Evolutionary conservation across 2,888 invertebrate species (phyloP).

Genomic region (Syrphus vitripennis): DNA sequence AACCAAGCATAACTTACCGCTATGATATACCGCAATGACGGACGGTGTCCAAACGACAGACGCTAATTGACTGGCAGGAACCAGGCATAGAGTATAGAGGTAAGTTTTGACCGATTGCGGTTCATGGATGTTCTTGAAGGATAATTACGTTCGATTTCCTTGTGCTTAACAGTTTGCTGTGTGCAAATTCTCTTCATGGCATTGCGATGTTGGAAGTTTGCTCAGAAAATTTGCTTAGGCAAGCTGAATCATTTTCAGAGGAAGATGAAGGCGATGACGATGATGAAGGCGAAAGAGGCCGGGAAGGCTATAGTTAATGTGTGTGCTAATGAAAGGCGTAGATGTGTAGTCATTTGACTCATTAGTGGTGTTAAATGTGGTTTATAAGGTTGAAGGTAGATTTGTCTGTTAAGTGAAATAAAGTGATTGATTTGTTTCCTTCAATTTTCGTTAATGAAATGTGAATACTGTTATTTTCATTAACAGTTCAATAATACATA

Average conservation of each 20-base stretch:
- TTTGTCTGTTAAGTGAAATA: not conserved
- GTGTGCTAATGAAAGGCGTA: constrained; percentile 15
- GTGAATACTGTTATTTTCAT: not conserved
- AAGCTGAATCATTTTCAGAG: constrained; percentile 41
- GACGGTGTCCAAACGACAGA: constrained; percentile 16
- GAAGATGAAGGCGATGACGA: constrained; percentile 5
- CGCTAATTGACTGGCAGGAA: constrained; percentile 63
- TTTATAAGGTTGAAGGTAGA: not conserved
- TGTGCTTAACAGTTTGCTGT: constrained; percentile 32
- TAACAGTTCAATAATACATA: not conserved
- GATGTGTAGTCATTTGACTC: constrained; percentile 35
- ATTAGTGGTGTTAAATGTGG: constrained; percentile 49
- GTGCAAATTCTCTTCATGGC: constrained; percentile 1
- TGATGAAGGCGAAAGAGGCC: not conserved
- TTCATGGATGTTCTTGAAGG: constrained; percentile 39
- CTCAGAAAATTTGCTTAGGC: constrained; percentile 39
- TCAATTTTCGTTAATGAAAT: not conserved
- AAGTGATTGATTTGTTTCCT: constrained; percentile 1
- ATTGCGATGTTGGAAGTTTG: not conserved
- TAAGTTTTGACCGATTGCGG: constrained; percentile 48
- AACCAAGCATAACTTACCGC: constrained; percentile 30
- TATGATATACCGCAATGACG: not conserved
- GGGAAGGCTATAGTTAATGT: constrained; percentile 35
- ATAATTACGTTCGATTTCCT: constrained; percentile 54
- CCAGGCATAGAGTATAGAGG: not conserved